Evolutionary conservation across 1,140 invertebrate genomes (phyloP), one percentile per base, ranked within the genome.

Genomic region (Neodiprion virginianus): DNA sequence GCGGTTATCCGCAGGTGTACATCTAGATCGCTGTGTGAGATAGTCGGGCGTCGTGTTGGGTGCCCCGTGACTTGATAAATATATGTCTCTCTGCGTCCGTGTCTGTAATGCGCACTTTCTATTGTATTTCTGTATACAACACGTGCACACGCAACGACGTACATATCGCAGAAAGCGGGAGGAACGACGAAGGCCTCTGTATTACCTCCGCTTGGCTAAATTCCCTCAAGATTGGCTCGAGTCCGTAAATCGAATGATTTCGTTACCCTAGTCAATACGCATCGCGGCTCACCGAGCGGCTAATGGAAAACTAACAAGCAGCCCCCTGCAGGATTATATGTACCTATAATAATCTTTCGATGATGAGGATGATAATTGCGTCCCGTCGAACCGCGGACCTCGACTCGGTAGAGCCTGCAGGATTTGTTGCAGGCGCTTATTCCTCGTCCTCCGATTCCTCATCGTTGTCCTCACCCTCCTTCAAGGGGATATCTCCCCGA

Each of bases 401-500:
- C 11, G 53, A 5, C n/a, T 61, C 11, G 11, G 8, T 8, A 61
- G 53, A 7, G 53, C n/a, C 17, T 21, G 53, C 4, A 40, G 67
- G 67, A 23, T 69, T 69, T 69, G 67, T 69, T 69, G 67, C 67
- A 69, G 21, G 1, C 67, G 65, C 28, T 48, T 48, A 69, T 12
- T 69, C 40, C 49, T 70, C 23, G 47, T 48, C 48, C 17, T 69
- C 48, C 47, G 2, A 47, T 28, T 66, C 72, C 48, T 7, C 66
- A 61, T 48, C 23, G 40, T 5, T 75, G 48, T 74, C 66, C 48
- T 28, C 48, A 70, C 77, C 75, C 79, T 66, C 70, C 12, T 8
- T 71, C 14, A 66, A 72, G 1, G 61, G 12, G 78, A 81, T 78
- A 78, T 78, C 77, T 79, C 78, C 78, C 75, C 73, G 66, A 72